phyloP scores from a whole-genome alignment of 2,113 vertebrate species.

The Dromas ardeola region DNA sequence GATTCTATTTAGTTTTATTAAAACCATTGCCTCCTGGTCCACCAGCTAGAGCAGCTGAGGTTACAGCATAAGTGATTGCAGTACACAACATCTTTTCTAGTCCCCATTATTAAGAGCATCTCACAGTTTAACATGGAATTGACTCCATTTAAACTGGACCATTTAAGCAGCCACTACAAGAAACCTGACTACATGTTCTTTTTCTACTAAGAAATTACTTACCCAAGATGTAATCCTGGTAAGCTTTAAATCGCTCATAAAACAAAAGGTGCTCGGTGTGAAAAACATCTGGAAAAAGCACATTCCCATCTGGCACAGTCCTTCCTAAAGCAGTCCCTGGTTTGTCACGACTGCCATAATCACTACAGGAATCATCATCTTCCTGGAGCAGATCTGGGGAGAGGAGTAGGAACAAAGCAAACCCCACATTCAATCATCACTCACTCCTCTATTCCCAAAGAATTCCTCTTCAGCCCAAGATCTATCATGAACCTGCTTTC shows the following conservation, averaged over 20 bases:
- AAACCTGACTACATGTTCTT: neutral
- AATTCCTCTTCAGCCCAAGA: neutral
- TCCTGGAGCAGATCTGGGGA: slow-evolving; percentile 68
- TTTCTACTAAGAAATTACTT: neutral
- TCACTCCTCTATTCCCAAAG: neutral
- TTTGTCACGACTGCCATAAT: slow-evolving; percentile 68
- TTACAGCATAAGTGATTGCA: neutral
- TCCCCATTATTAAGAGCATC: neutral
- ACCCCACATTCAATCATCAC: neutral
- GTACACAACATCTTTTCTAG: neutral
- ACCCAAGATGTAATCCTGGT: slow-evolving; percentile 96
- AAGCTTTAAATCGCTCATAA: slow-evolving; percentile 91
- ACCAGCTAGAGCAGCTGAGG: neutral
- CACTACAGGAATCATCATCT: slow-evolving; percentile 76
- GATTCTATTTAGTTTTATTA: neutral
- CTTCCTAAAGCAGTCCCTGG: slow-evolving; percentile 74
- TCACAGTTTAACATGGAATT: neutral
- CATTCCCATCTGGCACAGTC: slow-evolving; percentile 59
- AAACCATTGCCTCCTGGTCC: neutral
- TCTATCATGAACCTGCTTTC: neutral
- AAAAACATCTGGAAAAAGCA: slow-evolving; percentile 83
- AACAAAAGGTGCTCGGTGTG: slow-evolving; percentile 87
- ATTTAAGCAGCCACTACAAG: neutral
- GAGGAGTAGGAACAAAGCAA: neutral
- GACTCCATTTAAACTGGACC: neutral